A percentile compares a stretch with the other conserved stretches of the same genome.
Conservation (phyloP, 2,797 vertebrate species). For the Phalanger gymnotis region DNA sequence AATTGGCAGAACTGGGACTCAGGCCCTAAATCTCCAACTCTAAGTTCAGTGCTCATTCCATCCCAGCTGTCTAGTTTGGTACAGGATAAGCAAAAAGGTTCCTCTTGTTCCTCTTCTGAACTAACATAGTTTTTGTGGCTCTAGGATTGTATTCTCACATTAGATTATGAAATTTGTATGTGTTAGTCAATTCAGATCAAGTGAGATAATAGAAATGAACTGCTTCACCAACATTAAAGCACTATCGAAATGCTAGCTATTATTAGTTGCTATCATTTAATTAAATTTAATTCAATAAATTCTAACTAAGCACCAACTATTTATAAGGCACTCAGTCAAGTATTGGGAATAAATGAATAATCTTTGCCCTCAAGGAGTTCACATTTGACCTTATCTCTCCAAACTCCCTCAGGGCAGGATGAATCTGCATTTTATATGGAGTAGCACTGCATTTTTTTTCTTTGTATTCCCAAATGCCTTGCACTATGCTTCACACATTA, state of each 20-base stretch:
- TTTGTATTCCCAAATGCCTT: too few relatives aligned
- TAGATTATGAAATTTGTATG: neutral
- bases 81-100: neutral
- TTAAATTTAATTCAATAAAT: neutral
- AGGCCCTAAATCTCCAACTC: too few relatives aligned
- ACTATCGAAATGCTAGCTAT: neutral
- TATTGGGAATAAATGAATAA: conserved; percentile 18
- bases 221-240: neutral
- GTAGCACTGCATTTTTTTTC: too few relatives aligned
- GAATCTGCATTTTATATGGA: too few relatives aligned
- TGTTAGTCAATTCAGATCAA: neutral
- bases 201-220: neutral
- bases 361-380: too few relatives aligned
- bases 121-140: neutral
- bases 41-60: neutral
- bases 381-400: too few relatives aligned
- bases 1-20: neutral
- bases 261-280: too few relatives aligned
- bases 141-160: neutral
- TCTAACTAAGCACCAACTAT: neutral
- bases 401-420: too few relatives aligned
- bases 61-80: neutral
- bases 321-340: conserved; percentile 63
- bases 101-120: neutral
- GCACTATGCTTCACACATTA: too few relatives aligned